Evolutionary conservation across 2,113 vertebrate species (phyloP).

Genomic region (Murina feae): DNA sequence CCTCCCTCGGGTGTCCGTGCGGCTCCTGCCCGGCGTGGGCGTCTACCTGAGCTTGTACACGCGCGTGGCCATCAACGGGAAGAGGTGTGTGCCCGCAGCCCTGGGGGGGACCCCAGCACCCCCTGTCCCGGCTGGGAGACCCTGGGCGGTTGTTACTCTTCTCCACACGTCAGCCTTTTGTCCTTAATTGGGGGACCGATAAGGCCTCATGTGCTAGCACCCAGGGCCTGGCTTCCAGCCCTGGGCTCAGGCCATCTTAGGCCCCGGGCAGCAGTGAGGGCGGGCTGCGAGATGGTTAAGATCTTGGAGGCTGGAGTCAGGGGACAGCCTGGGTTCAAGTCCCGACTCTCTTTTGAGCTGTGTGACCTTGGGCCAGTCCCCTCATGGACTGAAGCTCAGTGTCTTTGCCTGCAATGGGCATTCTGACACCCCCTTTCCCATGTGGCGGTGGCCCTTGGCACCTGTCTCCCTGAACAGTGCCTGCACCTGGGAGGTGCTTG

Average conservation of each 20-base stretch:
- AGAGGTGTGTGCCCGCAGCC: neutral
- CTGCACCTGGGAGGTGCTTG: neutral
- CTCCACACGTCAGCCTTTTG: neutral
- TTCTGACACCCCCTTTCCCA: neutral
- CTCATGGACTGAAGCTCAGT: neutral
- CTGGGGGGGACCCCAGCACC: neutral
- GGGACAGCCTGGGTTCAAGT: neutral
- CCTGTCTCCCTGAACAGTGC: neutral
- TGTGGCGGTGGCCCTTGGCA: neutral
- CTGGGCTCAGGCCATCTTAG: neutral
- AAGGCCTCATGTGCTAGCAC: neutral
- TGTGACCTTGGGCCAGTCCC: neutral
- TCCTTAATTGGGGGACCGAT: neutral
- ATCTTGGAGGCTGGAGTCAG: neutral
- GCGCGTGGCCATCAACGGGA: slow-evolving; percentile 66
- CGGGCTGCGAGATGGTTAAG: neutral
- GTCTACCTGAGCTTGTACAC: slow-evolving; percentile 72
- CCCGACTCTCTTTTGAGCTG: neutral
- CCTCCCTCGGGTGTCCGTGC: slow-evolving; percentile 70
- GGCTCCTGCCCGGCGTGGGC: slow-evolving; percentile 68
- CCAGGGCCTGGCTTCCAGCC: accelerated
- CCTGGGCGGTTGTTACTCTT: neutral
- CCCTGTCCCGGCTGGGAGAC: neutral
- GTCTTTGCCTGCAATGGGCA: neutral
- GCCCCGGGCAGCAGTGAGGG: neutral